Conservation (phyloP, 2,113 vertebrate species). For the Ranitomeya variabilis region DNA sequence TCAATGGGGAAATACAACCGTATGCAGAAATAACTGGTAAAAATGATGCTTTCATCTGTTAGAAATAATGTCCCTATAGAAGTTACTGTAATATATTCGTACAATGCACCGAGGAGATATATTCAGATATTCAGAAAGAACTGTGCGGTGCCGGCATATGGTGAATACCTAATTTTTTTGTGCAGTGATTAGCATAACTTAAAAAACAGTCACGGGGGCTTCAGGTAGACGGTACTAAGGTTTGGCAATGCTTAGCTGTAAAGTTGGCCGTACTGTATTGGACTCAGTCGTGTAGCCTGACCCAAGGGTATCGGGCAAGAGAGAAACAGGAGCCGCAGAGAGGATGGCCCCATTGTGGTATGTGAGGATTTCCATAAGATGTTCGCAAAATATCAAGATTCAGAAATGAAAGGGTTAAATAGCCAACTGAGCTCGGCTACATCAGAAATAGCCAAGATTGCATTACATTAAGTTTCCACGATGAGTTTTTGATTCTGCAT, state of each 20-base stretch:
- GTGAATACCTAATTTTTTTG: constrained; percentile 20
- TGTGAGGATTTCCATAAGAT: background rate
- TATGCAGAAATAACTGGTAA: background rate
- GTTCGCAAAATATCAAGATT: background rate
- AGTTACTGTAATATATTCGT: background rate
- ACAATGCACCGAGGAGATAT: background rate
- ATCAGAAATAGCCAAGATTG: too few relatives aligned
- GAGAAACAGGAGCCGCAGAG: background rate
- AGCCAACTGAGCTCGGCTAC: too few relatives aligned
- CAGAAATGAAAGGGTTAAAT: too few relatives aligned
- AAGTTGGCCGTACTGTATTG: background rate
- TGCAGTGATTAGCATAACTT: constrained; percentile 20
- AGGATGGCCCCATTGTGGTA: too few relatives aligned
- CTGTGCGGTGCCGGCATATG: background rate
- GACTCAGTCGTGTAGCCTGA: background rate
- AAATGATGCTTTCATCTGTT: background rate
- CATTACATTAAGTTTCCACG: too few relatives aligned
- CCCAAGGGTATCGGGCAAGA: background rate
- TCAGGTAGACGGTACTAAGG: background rate
- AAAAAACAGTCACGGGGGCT: background rate
- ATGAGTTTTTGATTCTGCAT: too few relatives aligned
- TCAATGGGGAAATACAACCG: background rate
- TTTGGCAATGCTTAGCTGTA: background rate
- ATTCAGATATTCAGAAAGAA: background rate
- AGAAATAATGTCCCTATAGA: background rate